Base-by-base conservation (phyloP, 64 coral and sea anemone genomes). In the Acropora tenuis region DNA sequence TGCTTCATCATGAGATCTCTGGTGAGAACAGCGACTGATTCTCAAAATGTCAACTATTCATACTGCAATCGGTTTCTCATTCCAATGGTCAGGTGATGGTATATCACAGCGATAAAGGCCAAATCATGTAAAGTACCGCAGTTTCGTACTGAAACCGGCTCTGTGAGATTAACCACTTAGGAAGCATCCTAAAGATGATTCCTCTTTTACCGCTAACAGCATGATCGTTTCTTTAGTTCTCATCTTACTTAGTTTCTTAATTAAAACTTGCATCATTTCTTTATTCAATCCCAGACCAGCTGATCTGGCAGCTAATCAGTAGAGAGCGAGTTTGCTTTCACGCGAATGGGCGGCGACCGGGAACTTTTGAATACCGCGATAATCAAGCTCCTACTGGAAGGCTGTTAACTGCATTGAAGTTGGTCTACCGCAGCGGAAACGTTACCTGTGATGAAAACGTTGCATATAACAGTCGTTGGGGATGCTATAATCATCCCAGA, bases 381-480 rank as follows among this genome's bases (percentile, higher is more conserved):
- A 8, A 85, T 1, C 30, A 30, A 30, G 30, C 30, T 30, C 30
- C 30, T 30, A 5, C 3, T 8, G 82, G 82, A 69, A 69, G 13
- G 16, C 49, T 92, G 6, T n/a, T 92, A 20, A 73, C 79, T 48
- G 90, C 90, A 55, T 63, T 92, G 6, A 92, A 92, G 82, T 80
- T 92, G 73, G 80, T 92, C 48, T 74, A 85, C 15, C 69, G 69
- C 15, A 19, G 10, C 6, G 90, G 90, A 15, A 12, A 9, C 3
- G 82, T 92, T 11, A 43, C 80, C 2, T 92, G 90, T 40, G 43
- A 5, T 1, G 8, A 7, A 1, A 92, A 77, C 0, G 55, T 43
- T 4, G 90, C 90, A 9, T 92, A 16, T 30, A 41, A 84, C 15
- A 92, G 90, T 77, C 79, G 30, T n/a, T 92, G 90, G 90, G 90